Base-by-base conservation (phyloP, 2,797 vertebrate species). In the Amblyraja radiata region DNA sequence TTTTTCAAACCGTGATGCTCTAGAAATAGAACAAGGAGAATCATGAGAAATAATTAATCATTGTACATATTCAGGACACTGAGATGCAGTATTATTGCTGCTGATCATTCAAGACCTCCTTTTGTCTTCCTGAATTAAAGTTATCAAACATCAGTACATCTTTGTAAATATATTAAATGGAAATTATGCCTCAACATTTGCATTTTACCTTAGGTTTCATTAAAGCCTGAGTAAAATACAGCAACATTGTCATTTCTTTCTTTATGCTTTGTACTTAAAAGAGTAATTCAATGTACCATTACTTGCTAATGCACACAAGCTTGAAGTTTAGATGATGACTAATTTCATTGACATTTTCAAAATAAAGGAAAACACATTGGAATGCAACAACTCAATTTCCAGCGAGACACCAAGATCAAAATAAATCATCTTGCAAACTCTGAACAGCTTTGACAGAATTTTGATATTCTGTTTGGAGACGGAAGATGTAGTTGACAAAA, bases 1-100 rank as follows among this genome's bases (percentile, higher is more conserved):
- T 76, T 92, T 92, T 92, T 92, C 90, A 92, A 76, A 92, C 71
- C 46, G 1, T 1, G 16, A n/a, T 65, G 32, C 68, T 28, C 65
- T 73, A 46, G 90, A 54, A 54, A 74, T 28, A 6, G 71, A 92
- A 74, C 39, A 91, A 54, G 68, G 65, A 90, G 16, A 65, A 21
- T 21, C 11, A 9, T 23, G 21, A n/a, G 16, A 71, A 84, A 28
- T 71, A 39, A 74, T 13, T 92, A 23, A 54, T 58, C 71, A 92
- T 39, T 54, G 10, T 74, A 28, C 76, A 21, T 7, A 8, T 46
- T 10, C 90, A 58, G 63, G 61, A 21, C 25, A 74, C 76, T 9
- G 6, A 23, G 6, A 25, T 68, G 74, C 14, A 74, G 28, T 91
- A 25, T 46, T 46, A 76, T 76, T 21, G 76, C 71, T 58, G 3